Conservation (phyloP, 2,113 vertebrate species). For the Mirza zaza region DNA sequence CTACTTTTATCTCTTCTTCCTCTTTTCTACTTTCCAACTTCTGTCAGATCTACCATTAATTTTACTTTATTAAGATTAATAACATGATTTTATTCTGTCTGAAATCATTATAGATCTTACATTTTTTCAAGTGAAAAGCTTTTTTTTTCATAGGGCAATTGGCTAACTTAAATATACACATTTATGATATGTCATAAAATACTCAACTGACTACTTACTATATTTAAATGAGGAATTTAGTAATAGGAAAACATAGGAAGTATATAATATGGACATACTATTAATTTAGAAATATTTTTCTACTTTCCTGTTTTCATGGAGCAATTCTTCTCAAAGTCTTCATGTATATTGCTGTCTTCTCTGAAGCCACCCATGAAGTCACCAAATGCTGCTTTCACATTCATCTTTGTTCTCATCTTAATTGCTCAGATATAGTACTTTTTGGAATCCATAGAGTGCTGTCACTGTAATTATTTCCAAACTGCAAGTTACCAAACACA, state of each 20-base stretch:
- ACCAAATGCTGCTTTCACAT: not conserved
- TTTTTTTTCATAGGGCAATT: not conserved
- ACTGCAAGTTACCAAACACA: not conserved
- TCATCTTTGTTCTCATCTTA: not conserved
- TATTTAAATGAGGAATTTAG: not conserved
- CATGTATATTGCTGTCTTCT: not conserved
- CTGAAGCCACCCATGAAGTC: not conserved
- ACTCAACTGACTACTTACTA: not conserved
- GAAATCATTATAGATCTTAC: not conserved
- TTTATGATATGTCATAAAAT: not conserved
- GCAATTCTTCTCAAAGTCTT: not conserved
- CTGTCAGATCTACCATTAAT: not conserved
- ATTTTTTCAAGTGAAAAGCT: not conserved
- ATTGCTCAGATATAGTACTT: not conserved
- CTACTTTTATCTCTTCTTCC: not conserved
- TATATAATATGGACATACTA: not conserved
- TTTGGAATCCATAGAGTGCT: not conserved
- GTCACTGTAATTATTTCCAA: not conserved
- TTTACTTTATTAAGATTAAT: not conserved
- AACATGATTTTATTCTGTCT: not conserved
- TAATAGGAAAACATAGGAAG: not conserved
- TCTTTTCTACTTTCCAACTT: not conserved
- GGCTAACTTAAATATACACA: not conserved
- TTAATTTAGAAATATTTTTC: not conserved
- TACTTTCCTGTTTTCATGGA: not conserved